Percentiles rank a stretch among this genome's conserved stretches.
These are phyloP conservation scores for Ferdinandea cuprea DNA, from an alignment of 2,888 invertebrate genomes.

Conservation along the genomic window DNA sequence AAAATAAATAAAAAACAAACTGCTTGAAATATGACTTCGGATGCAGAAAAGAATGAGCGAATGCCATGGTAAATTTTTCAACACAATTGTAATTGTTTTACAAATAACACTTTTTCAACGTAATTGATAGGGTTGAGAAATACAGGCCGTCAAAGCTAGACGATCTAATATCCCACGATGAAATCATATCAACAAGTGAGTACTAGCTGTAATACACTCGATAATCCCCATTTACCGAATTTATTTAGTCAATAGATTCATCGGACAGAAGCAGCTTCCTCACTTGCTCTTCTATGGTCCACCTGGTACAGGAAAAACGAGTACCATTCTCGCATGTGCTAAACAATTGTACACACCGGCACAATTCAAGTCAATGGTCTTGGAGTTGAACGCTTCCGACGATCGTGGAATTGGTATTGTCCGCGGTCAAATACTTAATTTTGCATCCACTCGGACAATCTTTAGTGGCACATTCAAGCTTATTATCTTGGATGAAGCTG, in stretches of 20 bases:
- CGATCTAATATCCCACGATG: slow-evolving; percentile 98
- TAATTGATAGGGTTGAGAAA: slow-evolving; percentile 96
- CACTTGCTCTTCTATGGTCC: slow-evolving; percentile 99
- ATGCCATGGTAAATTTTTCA: slow-evolving; percentile 78
- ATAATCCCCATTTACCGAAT: slow-evolving; percentile 33
- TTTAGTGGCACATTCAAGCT: slow-evolving; percentile 97
- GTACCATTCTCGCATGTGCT: slow-evolving; percentile 98
- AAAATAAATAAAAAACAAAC: not conserved
- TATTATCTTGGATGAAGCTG: slow-evolving; percentile 98
- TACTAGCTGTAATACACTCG: slow-evolving; percentile 67
- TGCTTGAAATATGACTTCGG: slow-evolving; percentile 56
- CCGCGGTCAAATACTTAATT: slow-evolving; percentile 95
- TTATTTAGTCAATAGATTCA: slow-evolving; percentile 90
- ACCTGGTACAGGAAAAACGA: slow-evolving; percentile 99
- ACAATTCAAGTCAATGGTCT: slow-evolving; percentile 96
- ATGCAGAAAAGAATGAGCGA: slow-evolving; percentile 75
- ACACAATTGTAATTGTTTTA: not conserved
- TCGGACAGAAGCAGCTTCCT: slow-evolving; percentile 95
- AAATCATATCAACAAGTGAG: slow-evolving; percentile 97
- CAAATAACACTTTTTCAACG: not conserved
- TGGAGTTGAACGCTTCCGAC: slow-evolving; percentile 98
- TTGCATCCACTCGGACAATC: slow-evolving; percentile 97
- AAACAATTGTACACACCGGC: slow-evolving; percentile 93
- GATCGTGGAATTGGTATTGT: slow-evolving; percentile 98
- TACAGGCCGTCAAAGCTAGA: slow-evolving; percentile 96